Percentiles rank a stretch among this genome's conserved stretches.
phyloP scores from a whole-genome alignment of 2,888 invertebrate species.

The Sturmia bella region DNA sequence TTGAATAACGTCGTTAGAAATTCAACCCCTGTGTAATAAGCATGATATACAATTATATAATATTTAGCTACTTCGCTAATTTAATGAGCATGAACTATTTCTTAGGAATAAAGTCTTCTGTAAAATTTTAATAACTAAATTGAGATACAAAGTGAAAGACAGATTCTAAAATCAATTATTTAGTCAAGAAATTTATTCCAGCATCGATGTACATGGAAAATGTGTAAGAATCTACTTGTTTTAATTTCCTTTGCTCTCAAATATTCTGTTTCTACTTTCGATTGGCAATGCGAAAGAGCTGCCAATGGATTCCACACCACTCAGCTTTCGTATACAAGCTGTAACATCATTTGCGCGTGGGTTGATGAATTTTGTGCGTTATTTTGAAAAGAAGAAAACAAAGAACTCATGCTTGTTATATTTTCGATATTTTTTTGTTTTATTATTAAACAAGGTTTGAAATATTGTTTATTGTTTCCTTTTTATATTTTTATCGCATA shows the following conservation, averaged over 20 bases:
- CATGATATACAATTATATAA: too few species aligned
- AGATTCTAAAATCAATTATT: too few species aligned
- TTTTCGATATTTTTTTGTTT: constrained; percentile 25
- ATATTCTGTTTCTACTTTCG: not conserved
- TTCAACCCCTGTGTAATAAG: too few species aligned
- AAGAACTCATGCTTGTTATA: constrained; percentile 17
- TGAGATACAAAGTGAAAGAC: too few species aligned
- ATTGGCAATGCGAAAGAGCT: constrained; percentile 18
- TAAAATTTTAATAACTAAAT: too few species aligned
- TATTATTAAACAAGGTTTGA: constrained; percentile 41
- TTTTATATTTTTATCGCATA: constrained; percentile 26
- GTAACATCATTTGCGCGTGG: not conserved
- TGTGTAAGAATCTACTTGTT: not conserved
- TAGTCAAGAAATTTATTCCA: too few species aligned
- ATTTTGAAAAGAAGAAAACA: not conserved
- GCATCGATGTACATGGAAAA: not conserved
- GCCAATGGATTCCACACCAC: constrained; percentile 6
- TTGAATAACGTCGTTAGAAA: too few species aligned
- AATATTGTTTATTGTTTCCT: constrained; percentile 32
- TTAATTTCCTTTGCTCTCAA: not conserved
- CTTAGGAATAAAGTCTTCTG: too few species aligned
- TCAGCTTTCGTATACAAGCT: constrained; percentile 42
- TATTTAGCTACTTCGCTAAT: too few species aligned
- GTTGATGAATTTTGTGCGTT: constrained; percentile 11
- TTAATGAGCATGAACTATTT: too few species aligned